Evolutionary conservation across 2,888 invertebrate genomes (phyloP).

Genomic region (Bugula neritina): DNA sequence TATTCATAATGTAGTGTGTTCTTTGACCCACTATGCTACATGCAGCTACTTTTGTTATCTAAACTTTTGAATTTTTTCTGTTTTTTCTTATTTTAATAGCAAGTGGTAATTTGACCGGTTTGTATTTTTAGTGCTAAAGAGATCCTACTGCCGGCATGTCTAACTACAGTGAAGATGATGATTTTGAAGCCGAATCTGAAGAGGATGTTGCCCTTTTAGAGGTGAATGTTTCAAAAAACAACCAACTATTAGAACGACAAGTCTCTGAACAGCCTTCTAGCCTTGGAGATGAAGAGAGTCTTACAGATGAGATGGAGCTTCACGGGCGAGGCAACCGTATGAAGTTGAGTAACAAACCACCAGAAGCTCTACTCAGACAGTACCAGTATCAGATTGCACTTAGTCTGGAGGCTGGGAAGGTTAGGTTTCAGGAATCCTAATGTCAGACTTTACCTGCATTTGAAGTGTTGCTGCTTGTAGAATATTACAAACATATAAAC

Average conservation of each 20-base stretch:
- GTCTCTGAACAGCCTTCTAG: background rate
- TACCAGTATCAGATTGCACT: background rate
- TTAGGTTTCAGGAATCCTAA: too few species aligned
- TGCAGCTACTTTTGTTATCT: too few species aligned
- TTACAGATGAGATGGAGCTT: constrained; percentile 1
- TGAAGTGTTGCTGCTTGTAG: too few species aligned
- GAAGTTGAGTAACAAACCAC: constrained; percentile 4
- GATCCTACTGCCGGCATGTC: background rate
- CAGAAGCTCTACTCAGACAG: constrained; percentile 10
- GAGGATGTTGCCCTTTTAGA: background rate
- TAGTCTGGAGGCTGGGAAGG: background rate
- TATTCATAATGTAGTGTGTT: too few species aligned
- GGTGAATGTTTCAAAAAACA: background rate
- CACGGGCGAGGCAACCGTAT: constrained; percentile 3
- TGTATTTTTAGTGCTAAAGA: too few species aligned
- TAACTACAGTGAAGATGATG: constrained; percentile 19
- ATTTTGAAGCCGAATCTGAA: background rate
- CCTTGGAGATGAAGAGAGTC: background rate
- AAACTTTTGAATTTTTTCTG: too few species aligned
- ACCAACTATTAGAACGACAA: background rate
- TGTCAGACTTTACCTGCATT: too few species aligned
- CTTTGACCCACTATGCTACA: too few species aligned
- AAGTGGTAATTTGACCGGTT: too few species aligned
- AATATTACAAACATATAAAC: too few species aligned
- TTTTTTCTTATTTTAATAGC: too few species aligned